A percentile compares a stretch with the other conserved stretches of the same genome.
Evolutionary conservation across 2,797 vertebrate species (phyloP).

Genomic region (Gobionotothen gibberifrons): DNA sequence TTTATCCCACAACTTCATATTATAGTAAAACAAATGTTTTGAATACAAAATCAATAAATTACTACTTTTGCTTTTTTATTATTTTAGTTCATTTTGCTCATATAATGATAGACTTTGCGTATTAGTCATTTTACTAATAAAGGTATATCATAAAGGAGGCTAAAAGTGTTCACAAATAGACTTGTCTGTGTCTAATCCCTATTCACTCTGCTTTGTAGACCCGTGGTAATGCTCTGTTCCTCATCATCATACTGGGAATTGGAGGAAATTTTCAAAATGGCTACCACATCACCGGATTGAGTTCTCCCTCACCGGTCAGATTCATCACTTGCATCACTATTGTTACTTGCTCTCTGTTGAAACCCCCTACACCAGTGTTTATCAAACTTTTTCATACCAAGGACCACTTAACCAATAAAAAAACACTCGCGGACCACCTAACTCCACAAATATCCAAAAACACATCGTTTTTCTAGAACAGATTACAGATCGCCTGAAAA

Average conservation of each 20-base stretch:
- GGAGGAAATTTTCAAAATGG: conserved; percentile 87
- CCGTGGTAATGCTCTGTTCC: conserved; percentile 74
- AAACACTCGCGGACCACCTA: too few species aligned
- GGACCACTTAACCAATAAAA: too few species aligned
- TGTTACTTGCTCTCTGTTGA: background rate
- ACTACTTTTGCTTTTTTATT: too few species aligned
- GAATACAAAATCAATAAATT: too few species aligned
- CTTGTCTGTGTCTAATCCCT: background rate
- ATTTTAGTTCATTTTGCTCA: too few species aligned
- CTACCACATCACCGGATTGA: conserved; percentile 84
- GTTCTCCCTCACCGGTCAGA: conserved; percentile 88
- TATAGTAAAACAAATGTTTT: too few species aligned
- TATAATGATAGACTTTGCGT: too few species aligned
- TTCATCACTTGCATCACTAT: background rate
- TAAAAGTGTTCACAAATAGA: background rate
- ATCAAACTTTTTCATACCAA: too few species aligned
- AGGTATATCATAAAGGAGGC: background rate
- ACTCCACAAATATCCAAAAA: too few species aligned
- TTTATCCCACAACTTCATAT: too few species aligned
- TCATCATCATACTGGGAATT: conserved; percentile 84
- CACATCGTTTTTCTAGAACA: too few species aligned
- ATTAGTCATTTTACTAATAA: background rate
- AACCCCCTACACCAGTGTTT: background rate
- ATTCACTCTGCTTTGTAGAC: conserved; percentile 58
- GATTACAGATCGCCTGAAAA: too few species aligned